phyloP scores from a whole-genome alignment of 2,888 invertebrate species.

The Tiliacea citrago region DNA sequence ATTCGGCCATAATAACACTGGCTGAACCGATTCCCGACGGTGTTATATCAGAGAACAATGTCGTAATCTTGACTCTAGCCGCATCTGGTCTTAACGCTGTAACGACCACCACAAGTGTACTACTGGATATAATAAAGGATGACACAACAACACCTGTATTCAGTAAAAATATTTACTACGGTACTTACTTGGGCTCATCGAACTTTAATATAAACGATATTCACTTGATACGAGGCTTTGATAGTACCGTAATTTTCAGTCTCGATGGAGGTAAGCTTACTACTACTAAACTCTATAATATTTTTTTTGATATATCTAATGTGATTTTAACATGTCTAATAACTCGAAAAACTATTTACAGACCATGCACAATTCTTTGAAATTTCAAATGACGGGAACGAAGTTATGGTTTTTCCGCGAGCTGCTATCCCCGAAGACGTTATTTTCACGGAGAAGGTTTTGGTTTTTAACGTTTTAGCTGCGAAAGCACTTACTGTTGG shows the following conservation, averaged over 20 bases:
- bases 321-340: neutral
- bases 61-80: conserved; percentile 75
- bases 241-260: conserved; percentile 73
- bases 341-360: conserved; percentile 65
- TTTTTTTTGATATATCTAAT: neutral
- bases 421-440: conserved; percentile 77
- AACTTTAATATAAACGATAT: conserved; percentile 73
- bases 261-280: conserved; percentile 79
- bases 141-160: conserved; percentile 80
- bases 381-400: conserved; percentile 64
- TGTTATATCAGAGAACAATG: conserved; percentile 75
- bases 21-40: conserved; percentile 70
- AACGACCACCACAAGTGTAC: conserved; percentile 74
- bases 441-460: conserved; percentile 78
- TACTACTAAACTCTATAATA: neutral
- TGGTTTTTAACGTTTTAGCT: conserved; percentile 79
- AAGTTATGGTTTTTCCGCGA: conserved; percentile 66
- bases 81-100: conserved; percentile 78
- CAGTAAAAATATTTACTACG: conserved; percentile 76
- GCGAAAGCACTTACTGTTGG: conserved; percentile 77
- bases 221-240: conserved; percentile 78
- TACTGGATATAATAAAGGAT: conserved; percentile 81
- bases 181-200: conserved; percentile 67
- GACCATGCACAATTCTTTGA: conserved; percentile 77
- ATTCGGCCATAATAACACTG: conserved; percentile 70